Evolutionary conservation across 2,888 invertebrate genomes (phyloP).

Genomic region (Tinea trinotella): DNA sequence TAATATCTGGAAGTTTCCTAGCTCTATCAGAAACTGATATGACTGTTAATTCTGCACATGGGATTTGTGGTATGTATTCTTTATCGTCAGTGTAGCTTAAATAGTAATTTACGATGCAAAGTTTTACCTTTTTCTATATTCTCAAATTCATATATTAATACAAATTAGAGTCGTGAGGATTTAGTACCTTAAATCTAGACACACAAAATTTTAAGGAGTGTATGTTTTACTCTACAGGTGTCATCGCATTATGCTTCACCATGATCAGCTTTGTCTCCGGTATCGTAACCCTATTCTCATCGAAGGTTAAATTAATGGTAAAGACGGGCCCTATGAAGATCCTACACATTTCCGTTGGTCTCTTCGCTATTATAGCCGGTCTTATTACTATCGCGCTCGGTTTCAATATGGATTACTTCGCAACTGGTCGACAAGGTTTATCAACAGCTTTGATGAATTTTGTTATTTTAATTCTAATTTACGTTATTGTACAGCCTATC

Average conservation of each 20-base stretch:
- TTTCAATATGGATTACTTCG: slow-evolving; percentile 52
- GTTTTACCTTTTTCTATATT: too few species aligned
- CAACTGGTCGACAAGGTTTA: slow-evolving; percentile 36
- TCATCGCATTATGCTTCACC: slow-evolving; percentile 62
- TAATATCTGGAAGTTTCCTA: slow-evolving; percentile 63
- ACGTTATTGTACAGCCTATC: slow-evolving; percentile 51
- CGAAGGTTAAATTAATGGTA: slow-evolving; percentile 57
- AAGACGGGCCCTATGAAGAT: slow-evolving; percentile 64
- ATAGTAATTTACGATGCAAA: too few species aligned
- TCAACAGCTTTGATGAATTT: slow-evolving; percentile 49
- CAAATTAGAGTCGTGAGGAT: too few species aligned
- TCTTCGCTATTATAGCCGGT: slow-evolving; percentile 62
- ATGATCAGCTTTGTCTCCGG: slow-evolving; percentile 59
- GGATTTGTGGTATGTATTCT: slow-evolving; percentile 63
- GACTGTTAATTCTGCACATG: slow-evolving; percentile 49
- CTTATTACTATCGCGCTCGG: slow-evolving; percentile 58
- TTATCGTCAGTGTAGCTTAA: too few species aligned
- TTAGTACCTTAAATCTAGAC: too few species aligned
- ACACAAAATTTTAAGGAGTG: neutral
- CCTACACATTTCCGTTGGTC: slow-evolving; percentile 65
- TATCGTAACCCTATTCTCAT: slow-evolving; percentile 62
- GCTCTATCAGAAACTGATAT: slow-evolving; percentile 49
- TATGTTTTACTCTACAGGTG: slow-evolving; percentile 38
- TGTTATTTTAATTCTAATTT: slow-evolving; percentile 41
- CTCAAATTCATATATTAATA: too few species aligned